Evolutionary conservation across 2,113 vertebrate genomes (phyloP).

Genomic region (Xerus inauris): DNA sequence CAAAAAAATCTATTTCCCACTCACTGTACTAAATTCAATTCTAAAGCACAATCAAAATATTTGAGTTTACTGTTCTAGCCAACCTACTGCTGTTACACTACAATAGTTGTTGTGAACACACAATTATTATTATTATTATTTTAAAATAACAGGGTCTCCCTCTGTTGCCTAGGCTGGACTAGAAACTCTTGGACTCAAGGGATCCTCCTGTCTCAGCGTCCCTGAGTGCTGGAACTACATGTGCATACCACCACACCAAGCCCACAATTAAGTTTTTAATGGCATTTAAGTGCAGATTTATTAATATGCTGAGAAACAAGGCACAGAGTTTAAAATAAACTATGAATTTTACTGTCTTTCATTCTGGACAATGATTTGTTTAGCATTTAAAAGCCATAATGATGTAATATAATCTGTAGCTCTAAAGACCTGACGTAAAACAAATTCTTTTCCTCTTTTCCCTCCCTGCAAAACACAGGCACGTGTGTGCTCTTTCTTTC

Average conservation of each 20-base stretch:
- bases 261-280: conserved; percentile 26
- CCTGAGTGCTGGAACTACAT: not conserved
- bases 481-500: no score
- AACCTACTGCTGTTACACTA: not conserved
- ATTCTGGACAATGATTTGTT: conserved; percentile 3
- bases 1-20: conserved; percentile 25
- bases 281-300: not conserved
- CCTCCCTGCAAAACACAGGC: no score
- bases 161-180: not conserved
- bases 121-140: not conserved
- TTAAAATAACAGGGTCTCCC: not conserved
- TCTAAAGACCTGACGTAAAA: conserved; percentile 25
- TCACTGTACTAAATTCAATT: conserved; percentile 12
- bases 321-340: not conserved
- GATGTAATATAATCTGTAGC: not conserved
- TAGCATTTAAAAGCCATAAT: conserved; percentile 8
- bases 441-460: not conserved
- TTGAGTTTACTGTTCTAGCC: not conserved
- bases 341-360: conserved; percentile 27
- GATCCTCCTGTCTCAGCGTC: not conserved
- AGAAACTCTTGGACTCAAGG: not conserved
- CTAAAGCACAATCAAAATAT: conserved; percentile 26
- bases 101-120: not conserved
- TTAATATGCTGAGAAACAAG: not conserved
- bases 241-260: no score